Evolutionary conservation across 2,113 vertebrate species (phyloP).

Genomic region (Chaetodon trifascialis): DNA sequence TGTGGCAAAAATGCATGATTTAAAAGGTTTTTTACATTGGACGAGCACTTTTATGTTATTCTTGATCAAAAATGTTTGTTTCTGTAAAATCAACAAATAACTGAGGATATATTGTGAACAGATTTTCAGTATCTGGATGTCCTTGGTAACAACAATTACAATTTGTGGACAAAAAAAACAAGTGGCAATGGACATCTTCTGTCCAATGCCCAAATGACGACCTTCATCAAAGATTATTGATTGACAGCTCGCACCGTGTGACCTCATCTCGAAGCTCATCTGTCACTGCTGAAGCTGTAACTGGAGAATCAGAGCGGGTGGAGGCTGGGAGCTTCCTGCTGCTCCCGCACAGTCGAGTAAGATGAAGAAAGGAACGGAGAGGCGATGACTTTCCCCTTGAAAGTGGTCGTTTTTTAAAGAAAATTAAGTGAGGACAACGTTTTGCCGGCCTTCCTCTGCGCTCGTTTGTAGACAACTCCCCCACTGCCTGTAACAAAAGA

Average conservation of each 20-base stretch:
- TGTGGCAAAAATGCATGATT: too few relatives aligned
- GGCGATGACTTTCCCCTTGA: not conserved
- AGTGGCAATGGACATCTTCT: too few relatives aligned
- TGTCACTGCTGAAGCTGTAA: not conserved
- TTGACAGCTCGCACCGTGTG: not conserved
- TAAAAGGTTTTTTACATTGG: too few relatives aligned
- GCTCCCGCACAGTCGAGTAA: not conserved
- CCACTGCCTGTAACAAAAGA: slow-evolving; percentile 32
- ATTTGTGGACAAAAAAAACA: too few relatives aligned
- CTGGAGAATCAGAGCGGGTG: not conserved
- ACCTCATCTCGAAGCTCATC: not conserved
- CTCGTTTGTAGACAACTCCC: slow-evolving; percentile 38
- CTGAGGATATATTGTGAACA: too few relatives aligned
- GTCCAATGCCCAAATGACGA: not conserved
- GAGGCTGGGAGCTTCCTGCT: not conserved
- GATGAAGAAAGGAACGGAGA: not conserved
- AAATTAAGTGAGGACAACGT: slow-evolving; percentile 38
- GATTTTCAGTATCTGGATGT: too few relatives aligned
- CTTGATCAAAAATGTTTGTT: too few relatives aligned
- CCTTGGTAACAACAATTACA: too few relatives aligned
- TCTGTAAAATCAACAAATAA: too few relatives aligned
- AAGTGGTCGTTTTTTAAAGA: slow-evolving; percentile 4
- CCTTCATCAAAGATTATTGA: not conserved
- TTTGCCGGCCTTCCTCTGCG: slow-evolving; percentile 11
- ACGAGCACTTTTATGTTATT: too few relatives aligned